Evolutionary conservation across 2,888 invertebrate genomes (phyloP).

Genomic region (Cheilosia impressa): DNA sequence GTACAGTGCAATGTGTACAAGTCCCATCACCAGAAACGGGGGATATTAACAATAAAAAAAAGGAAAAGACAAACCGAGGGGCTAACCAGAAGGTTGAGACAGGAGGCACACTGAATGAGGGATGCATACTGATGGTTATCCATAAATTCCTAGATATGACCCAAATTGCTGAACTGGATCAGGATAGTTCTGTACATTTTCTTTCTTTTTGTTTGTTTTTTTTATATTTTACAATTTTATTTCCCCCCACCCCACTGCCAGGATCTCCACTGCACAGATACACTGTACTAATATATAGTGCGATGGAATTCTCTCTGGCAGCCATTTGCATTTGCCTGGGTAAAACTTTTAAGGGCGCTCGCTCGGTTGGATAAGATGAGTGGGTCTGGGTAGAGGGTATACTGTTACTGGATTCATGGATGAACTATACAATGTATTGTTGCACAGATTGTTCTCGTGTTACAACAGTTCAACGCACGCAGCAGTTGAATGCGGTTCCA

Average conservation of each 20-base stretch:
- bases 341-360: constrained; percentile 61
- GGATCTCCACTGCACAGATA: constrained; percentile 28
- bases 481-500: constrained; percentile 64
- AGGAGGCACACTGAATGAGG: constrained; percentile 48
- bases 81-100: constrained; percentile 7
- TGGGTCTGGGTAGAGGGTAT: constrained; percentile 18
- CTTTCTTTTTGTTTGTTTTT: constrained; percentile 21
- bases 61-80: constrained; percentile 27
- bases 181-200: constrained; percentile 55
- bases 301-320: constrained; percentile 45
- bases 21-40: constrained; percentile 53
- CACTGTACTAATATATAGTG: constrained; percentile 21
- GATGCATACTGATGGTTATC: constrained; percentile 72
- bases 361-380: constrained; percentile 50
- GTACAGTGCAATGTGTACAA: constrained; percentile 59
- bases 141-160: constrained; percentile 75
- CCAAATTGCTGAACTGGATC: constrained; percentile 76
- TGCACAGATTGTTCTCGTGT: constrained; percentile 69
- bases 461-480: constrained; percentile 72
- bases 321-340: constrained; percentile 64
- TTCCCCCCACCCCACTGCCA: constrained; percentile 2
- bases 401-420: not conserved
- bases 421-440: constrained; percentile 63
- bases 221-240: constrained; percentile 53
- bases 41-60: constrained; percentile 41